Base-by-base conservation (phyloP, 1,140 invertebrate genomes). In the Harlomillsia oculata region DNA sequence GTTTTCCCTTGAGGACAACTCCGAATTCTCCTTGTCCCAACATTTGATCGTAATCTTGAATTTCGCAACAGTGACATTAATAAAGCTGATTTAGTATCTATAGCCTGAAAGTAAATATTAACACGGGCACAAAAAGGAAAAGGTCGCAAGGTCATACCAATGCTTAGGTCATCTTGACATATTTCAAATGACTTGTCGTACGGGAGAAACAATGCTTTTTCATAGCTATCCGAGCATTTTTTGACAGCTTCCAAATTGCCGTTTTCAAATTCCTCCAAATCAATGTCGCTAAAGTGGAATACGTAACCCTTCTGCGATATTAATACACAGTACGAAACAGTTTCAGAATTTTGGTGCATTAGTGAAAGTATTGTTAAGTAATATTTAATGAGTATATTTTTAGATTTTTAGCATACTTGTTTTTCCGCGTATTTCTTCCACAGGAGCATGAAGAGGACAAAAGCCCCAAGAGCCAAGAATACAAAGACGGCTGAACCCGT, bases 111-210 rank as follows among this genome's bases (percentile, higher is more conserved):
- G n/a, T n/a, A n/a, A n/a, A n/a, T n/a, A n/a, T n/a, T n/a, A n/a
- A n/a, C n/a, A 29, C 21, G 5, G n/a, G 28, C 30, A 23, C n/a
- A 11, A 5, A 11, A 18, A 21, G 9, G 6, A 6, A 9, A 23
- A 48, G 34, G 11, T 11, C 18, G 13, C 28, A 14, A 44, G 36
- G 5, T 40, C 3, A 56, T 58, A 58, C 60, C 55, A 9, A 54
- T 53, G 16, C 37, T 16, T 21, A 62, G 36, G 32, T 62, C 28
- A 11, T 62, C 55, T 20, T 37, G 29, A 23, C 45, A 32, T 11
- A 62, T 48, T 54, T 62, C 60, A 29, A 53, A 53, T 13, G 44
- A 39, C 14, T 57, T 37, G 32, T 58, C 60, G 28, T 57, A 62
- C 1, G 54, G 54, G 18, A 57, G 32, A 28, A 53, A 62, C 23